Evolutionary conservation across 2,797 vertebrate genomes (phyloP).

Genomic region (Chaunax sp.): DNA sequence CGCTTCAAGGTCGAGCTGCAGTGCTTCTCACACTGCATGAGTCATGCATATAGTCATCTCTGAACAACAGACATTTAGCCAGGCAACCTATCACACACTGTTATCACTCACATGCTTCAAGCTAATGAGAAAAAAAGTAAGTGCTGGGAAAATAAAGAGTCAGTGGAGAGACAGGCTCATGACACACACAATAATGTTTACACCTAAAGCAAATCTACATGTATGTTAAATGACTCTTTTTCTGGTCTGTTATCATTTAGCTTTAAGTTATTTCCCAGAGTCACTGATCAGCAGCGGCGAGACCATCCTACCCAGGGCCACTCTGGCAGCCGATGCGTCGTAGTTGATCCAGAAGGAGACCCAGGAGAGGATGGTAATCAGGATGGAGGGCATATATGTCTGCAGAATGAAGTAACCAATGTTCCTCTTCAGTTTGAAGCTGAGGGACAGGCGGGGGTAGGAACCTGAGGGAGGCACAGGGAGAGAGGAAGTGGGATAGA

Average conservation of each 20-base stretch:
- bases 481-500: conserved; percentile 52
- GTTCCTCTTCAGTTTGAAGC: conserved; percentile 99
- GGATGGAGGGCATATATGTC: conserved; percentile 99
- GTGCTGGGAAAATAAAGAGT: conserved; percentile 48
- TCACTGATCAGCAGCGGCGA: conserved; percentile 55
- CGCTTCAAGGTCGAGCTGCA: conserved; percentile 79
- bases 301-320: conserved; percentile 93
- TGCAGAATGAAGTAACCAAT: conserved; percentile 99
- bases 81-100: conserved; percentile 70
- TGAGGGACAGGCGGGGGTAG: conserved; percentile 97
- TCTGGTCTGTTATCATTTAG: conserved; percentile 59
- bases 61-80: conserved; percentile 78
- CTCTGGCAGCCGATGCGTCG: conserved; percentile 97
- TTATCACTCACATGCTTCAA: conserved; percentile 73
- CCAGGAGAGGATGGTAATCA: conserved; percentile 99
- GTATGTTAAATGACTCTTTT: conserved; percentile 53
- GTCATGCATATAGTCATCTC: conserved; percentile 78
- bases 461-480: conserved; percentile 86
- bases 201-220: conserved; percentile 24
- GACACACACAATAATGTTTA: conserved; percentile 36
- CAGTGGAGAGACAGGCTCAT: conserved; percentile 45
- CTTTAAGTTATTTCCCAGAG: conserved; percentile 61
- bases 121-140: conserved; percentile 64
- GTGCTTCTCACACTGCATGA: conserved; percentile 74
- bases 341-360: conserved; percentile 99